These are phyloP conservation scores for Temnothorax ravouxi DNA, from an alignment of 2,888 invertebrate genomes.

Conservation along the genomic window DNA sequence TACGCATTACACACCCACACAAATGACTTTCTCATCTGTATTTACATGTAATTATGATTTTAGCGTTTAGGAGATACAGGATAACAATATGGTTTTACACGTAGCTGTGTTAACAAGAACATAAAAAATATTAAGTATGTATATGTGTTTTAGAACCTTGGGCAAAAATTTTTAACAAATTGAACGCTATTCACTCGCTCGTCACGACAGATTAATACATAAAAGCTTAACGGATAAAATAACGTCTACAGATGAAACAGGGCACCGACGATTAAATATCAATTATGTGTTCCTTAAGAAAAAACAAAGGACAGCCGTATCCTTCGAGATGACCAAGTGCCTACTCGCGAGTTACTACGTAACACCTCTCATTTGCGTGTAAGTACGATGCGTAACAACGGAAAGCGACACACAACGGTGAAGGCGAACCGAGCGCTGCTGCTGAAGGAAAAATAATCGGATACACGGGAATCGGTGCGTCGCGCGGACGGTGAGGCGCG, in stretches of 20 bases:
- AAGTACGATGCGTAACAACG: conserved; percentile 16
- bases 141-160: neutral
- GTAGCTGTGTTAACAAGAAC: neutral
- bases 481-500: neutral
- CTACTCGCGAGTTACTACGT: conserved; percentile 20
- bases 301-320: neutral
- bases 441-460: neutral
- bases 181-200: neutral
- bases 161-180: neutral
- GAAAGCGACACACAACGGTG: conserved; percentile 11
- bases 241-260: neutral
- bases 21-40: neutral
- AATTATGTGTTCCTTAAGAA: neutral
- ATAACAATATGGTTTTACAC: neutral
- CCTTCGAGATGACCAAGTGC: neutral
- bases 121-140: neutral
- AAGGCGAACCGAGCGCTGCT: neutral
- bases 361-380: neutral
- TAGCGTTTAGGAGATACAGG: neutral
- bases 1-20: neutral
- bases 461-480: no score
- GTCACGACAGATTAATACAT: neutral
- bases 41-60: neutral
- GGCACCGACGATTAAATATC: neutral
- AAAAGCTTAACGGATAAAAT: neutral